A percentile compares a stretch with the other conserved stretches of the same genome.
phyloP scores from a whole-genome alignment of 2,113 vertebrate genomes.

The Bubo blakistoni region DNA sequence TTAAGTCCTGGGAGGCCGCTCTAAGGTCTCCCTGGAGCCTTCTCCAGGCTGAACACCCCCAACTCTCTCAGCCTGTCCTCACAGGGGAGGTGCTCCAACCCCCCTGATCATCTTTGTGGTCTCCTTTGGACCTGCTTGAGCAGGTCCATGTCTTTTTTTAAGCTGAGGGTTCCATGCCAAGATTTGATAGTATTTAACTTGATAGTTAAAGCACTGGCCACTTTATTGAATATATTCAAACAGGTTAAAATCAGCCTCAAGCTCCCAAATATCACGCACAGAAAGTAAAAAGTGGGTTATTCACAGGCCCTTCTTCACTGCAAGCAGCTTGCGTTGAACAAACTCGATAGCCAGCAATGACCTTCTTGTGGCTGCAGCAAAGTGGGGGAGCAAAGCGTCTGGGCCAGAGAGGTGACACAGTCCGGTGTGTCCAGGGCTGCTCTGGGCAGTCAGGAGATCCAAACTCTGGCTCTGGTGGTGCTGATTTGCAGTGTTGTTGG shows the following conservation, averaged over 20 bases:
- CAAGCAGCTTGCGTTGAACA: not conserved
- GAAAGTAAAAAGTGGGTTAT: not conserved
- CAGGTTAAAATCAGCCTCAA: not conserved
- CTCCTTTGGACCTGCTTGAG: too few species aligned
- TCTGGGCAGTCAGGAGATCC: not conserved
- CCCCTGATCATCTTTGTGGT: too few species aligned
- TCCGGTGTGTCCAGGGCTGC: not conserved
- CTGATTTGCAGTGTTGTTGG: not conserved
- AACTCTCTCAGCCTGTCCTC: too few species aligned
- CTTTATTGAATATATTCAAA: not conserved
- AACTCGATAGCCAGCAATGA: not conserved
- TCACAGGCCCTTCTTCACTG: not conserved
- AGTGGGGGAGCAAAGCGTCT: not conserved
- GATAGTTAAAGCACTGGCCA: not conserved
- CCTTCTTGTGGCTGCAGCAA: not conserved
- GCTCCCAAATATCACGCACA: not conserved
- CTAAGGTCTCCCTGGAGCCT: too few species aligned
- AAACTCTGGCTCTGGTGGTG: not conserved
- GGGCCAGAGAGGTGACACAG: not conserved
- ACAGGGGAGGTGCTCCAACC: too few species aligned
- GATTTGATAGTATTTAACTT: not conserved
- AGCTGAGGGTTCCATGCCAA: too few species aligned
- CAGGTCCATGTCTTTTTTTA: too few species aligned
- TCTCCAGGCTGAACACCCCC: too few species aligned
- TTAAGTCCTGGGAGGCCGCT: too few species aligned